A percentile compares a stretch with the other conserved stretches of the same genome.
Evolutionary conservation across 2,113 vertebrate species (phyloP).

Genomic region (Abramis brama): DNA sequence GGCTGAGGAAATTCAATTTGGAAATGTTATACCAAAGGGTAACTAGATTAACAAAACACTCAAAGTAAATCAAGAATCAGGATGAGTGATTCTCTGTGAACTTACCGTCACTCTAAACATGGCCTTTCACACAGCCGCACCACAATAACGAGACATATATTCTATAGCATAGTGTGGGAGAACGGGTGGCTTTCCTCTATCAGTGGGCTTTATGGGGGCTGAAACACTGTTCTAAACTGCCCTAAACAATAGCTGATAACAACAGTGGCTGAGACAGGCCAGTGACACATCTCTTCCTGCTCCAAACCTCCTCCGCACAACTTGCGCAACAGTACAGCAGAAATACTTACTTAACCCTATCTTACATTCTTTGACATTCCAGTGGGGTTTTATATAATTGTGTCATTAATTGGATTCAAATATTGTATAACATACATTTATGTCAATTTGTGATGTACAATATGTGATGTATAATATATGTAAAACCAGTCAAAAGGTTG

Average conservation of each 20-base stretch:
- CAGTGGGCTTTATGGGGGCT: neutral
- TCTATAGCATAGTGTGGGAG: neutral
- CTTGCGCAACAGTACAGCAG: neutral
- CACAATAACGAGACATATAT: neutral
- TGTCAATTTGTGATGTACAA: neutral
- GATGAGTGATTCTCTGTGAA: slow-evolving; percentile 39
- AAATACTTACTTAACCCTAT: neutral
- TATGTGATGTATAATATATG: neutral
- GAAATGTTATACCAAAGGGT: slow-evolving; percentile 42
- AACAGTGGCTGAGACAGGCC: slow-evolving; percentile 20
- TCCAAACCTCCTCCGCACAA: neutral
- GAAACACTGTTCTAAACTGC: neutral
- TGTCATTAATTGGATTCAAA: neutral
- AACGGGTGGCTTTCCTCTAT: slow-evolving; percentile 36
- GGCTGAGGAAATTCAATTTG: slow-evolving; percentile 11
- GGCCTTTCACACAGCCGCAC: neutral
- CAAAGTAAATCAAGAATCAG: slow-evolving; percentile 35
- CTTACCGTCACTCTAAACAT: neutral
- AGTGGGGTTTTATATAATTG: neutral
- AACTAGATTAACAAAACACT: slow-evolving; percentile 41
- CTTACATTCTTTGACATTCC: neutral
- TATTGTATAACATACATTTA: neutral
- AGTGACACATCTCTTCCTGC: slow-evolving; percentile 25
- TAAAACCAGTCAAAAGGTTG: neutral
- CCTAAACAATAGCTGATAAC: slow-evolving; percentile 18